Percentiles rank a stretch among this genome's conserved stretches.
Evolutionary conservation across 1,140 invertebrate genomes (phyloP).

Genomic region (Trypoxylus dichotomus): DNA sequence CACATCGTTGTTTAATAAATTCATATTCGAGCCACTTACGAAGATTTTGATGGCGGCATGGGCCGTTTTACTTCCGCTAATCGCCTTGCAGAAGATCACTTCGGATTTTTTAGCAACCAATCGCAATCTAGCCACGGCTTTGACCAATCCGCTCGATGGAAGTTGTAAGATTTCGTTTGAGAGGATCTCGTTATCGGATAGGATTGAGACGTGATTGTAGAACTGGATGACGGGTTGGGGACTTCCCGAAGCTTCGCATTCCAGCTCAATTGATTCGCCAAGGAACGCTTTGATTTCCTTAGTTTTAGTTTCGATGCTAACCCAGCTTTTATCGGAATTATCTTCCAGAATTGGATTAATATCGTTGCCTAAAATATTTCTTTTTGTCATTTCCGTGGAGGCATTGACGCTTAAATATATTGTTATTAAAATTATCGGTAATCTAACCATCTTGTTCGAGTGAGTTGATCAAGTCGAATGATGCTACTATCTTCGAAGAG

Average conservation of each 20-base stretch:
- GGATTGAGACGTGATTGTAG: background rate
- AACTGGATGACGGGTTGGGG: background rate
- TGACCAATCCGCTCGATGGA: background rate
- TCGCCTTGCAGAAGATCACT: background rate
- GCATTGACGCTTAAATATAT: background rate
- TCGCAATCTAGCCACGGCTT: background rate
- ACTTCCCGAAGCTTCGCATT: background rate
- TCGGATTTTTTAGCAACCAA: background rate
- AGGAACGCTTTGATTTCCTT: background rate
- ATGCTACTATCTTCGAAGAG: too few relatives aligned
- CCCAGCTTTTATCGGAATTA: background rate
- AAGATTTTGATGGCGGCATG: background rate
- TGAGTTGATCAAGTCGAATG: too few relatives aligned
- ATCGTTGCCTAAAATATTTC: background rate
- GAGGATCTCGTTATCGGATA: background rate
- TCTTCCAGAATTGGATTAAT: background rate
- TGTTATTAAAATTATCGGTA: background rate
- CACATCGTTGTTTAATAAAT: background rate
- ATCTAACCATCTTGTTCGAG: background rate
- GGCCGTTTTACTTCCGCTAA: background rate
- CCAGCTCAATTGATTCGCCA: background rate
- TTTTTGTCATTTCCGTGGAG: background rate
- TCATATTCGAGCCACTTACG: background rate
- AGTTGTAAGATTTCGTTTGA: background rate
- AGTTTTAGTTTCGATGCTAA: background rate